Evolutionary conservation across 2,113 vertebrate species (phyloP), one percentile per base, ranked within the genome.

Genomic region (Hyperoodon ampullatus): DNA sequence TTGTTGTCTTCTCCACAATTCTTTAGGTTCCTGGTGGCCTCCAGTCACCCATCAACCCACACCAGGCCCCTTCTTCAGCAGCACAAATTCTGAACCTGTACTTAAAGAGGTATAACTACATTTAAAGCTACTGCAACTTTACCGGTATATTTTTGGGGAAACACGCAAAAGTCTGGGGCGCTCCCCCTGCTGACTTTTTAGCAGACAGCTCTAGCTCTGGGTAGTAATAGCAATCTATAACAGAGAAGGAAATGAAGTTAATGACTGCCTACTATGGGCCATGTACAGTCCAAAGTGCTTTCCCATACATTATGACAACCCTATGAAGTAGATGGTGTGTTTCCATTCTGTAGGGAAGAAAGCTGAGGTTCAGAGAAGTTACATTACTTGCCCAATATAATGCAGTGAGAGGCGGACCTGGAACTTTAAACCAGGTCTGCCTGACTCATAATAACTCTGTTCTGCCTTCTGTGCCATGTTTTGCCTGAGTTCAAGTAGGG

Each of bases 391-490:
- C 7, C 47, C 30, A 70, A 0, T 66, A 15, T 80, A 42, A 44
- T 74, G 71, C 24, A 44, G 7, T 75, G 50, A 90, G 70, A 90
- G 19, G 47, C 47, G 53, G 58, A 71, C 66, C 71, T 88, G 63
- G 85, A 91, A 77, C 61, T 89, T 88, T 55, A 85, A 92, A 85
- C 33, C 63, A 92, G 14, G 13, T 84, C 63, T 83, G 23, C 65
- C 47, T 61, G 68, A 74, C 68, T 87, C 84, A n/a, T 68, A 86
- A 77, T 44, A 77, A 35, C 71, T 93, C 58, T 90, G 0, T 92
- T 90, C 39, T 94, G 50, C 94, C 47, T 97, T 98, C 80, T 92
- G 10, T 97, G 96, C 94, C 92, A n/a, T 78, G 89, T 90, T 94
- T 97, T 92, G 70, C 92, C 50, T 93, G 94, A 96, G 35, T 95